Evolutionary conservation across 2,797 vertebrate species (phyloP).

Genomic region (Crossoptilon crossoptilon): DNA sequence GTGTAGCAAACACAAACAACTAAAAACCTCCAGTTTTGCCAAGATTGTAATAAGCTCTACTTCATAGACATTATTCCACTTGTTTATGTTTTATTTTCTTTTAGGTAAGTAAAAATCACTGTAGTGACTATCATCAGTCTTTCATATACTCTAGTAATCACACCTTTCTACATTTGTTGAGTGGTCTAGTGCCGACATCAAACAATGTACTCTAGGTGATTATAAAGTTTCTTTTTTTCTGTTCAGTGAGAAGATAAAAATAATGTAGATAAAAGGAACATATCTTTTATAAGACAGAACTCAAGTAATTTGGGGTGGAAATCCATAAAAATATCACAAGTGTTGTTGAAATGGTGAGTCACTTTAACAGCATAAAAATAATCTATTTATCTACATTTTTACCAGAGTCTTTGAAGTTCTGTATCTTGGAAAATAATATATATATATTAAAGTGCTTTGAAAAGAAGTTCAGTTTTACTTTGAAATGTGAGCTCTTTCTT

Average conservation of each 20-base stretch:
- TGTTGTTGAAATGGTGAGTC: constrained; percentile 54
- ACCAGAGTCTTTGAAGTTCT: constrained; percentile 57
- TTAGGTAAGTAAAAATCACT: constrained; percentile 10
- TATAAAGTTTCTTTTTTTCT: constrained; percentile 19
- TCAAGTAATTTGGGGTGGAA: constrained; percentile 46
- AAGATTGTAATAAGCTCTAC: neutral
- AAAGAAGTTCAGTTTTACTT: constrained; percentile 40
- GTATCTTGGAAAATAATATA: constrained; percentile 24
- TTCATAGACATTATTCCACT: neutral
- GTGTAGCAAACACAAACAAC: neutral
- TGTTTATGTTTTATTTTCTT: constrained; percentile 6
- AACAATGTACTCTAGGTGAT: constrained; percentile 51
- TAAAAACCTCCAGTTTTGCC: neutral
- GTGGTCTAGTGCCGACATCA: constrained; percentile 57
- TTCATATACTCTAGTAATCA: constrained; percentile 42
- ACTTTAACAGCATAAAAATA: constrained; percentile 44
- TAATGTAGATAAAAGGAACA: constrained; percentile 57
- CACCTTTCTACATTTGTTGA: constrained; percentile 30
- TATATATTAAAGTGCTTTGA: constrained; percentile 23
- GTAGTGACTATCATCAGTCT: constrained; percentile 25
- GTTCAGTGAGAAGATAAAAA: constrained; percentile 59
- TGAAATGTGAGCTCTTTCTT: neutral
- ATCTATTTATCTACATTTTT: constrained; percentile 58
- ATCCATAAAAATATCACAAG: neutral
- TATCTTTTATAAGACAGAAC: constrained; percentile 40